Evolutionary conservation across 2,888 invertebrate genomes (phyloP).

Genomic region (Listrodromus nycthemerus): DNA sequence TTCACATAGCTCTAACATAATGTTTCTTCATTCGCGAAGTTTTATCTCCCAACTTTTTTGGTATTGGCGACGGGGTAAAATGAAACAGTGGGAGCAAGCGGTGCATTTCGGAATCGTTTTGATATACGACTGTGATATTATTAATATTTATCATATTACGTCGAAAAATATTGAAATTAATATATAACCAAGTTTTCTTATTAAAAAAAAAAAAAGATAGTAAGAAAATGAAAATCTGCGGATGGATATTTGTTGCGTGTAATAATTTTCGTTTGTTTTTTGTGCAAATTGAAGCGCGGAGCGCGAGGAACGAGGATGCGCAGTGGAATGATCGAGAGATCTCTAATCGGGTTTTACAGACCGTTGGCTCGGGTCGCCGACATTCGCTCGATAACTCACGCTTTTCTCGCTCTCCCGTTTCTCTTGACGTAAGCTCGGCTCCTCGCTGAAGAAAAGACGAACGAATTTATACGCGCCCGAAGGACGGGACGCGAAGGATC

Average conservation of each 20-base stretch:
- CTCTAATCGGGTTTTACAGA: slow-evolving; percentile 80
- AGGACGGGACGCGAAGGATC: slow-evolving; percentile 33
- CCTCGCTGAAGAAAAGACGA: slow-evolving; percentile 63
- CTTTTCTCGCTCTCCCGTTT: slow-evolving; percentile 35
- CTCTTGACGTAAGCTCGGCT: slow-evolving; percentile 20
- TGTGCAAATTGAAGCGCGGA: slow-evolving; percentile 16
- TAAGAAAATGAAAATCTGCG: background rate
- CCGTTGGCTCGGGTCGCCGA: slow-evolving; percentile 72
- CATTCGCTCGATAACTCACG: slow-evolving; percentile 46
- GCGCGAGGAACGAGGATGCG: slow-evolving; percentile 20
- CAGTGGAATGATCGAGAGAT: slow-evolving; percentile 64
- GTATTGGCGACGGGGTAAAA: no score
- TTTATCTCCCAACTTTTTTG: no score
- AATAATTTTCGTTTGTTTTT: slow-evolving; percentile 9
- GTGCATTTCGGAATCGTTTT: no score
- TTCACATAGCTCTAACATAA: no score
- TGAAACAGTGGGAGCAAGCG: no score
- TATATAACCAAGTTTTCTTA: background rate
- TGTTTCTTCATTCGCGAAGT: no score
- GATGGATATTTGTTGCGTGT: background rate
- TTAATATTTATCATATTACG: no score
- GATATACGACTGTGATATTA: no score
- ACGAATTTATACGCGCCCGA: slow-evolving; percentile 67
- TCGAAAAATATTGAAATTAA: no score
- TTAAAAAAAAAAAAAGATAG: no score